Conservation (phyloP, 2,797 vertebrate species). For the Momotus momota region DNA sequence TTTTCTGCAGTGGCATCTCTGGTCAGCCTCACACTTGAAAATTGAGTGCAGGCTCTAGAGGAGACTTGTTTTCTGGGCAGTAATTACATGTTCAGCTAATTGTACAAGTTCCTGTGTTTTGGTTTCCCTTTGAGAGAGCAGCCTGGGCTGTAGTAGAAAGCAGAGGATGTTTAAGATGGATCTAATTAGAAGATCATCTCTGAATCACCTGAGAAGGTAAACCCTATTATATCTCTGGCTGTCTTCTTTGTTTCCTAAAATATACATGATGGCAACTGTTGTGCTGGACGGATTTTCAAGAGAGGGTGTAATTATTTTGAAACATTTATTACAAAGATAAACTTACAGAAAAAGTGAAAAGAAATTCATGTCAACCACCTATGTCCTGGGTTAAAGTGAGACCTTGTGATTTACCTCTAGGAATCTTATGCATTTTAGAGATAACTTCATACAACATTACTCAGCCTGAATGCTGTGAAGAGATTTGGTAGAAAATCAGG, state of each 20-base stretch:
- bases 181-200: neutral
- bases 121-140: neutral
- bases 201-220: slow-evolving; percentile 52
- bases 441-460: neutral
- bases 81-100: neutral
- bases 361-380: neutral
- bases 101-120: neutral
- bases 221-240: neutral
- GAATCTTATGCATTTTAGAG: neutral
- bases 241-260: neutral
- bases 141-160: neutral
- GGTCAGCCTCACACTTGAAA: neutral
- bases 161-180: neutral
- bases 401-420: neutral
- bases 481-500: neutral
- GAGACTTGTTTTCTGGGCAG: neutral
- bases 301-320: neutral
- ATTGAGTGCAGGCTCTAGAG: neutral
- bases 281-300: neutral
- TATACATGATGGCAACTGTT: neutral
- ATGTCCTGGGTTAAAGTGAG: neutral
- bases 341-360: neutral
- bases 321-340: neutral
- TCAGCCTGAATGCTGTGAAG: neutral
- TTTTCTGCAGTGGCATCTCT: slow-evolving; percentile 5